Evolutionary conservation across 2,113 vertebrate genomes (phyloP), one percentile per base, ranked within the genome.

Genomic region (Silurus asotus): DNA sequence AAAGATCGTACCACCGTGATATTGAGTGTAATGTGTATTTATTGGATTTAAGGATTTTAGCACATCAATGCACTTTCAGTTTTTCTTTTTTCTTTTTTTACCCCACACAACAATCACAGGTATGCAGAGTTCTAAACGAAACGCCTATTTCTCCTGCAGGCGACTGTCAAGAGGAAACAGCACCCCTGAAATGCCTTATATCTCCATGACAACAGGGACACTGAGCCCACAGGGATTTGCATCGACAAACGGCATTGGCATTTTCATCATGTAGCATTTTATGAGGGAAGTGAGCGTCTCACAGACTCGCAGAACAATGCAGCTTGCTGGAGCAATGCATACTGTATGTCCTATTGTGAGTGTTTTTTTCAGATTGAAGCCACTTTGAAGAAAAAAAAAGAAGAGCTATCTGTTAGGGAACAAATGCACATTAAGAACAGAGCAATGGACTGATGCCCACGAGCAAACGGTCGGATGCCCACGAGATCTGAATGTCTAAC

Each of bases 161-260:
- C 3, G 0, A 58, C 76, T 58, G 25, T 78, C 2, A 14, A 58
- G 76, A 37, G n/a, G 55, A 58, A 58, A 58, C 4, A 1, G 25
- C 25, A 58, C 25, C 23, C 76, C 20, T 6, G 48, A 51, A n/a
- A 75, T 76, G 72, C 72, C 72, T 76, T 76, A 23, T 77, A 59
- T 80, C 56, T 59, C 77, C 56, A 80, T 80, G 77, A 80, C 55
- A 61, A 80, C 77, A 80, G 58, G 56, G 77, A 61, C 55, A 80
- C 8, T 3, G 56, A 19, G 56, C 74, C 15, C 77, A 80, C 56
- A 45, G 77, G 45, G 28, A 80, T 45, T 59, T 59, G 55, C 28
- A 45, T 80, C 56, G 19, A 59, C 53, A 80, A 59, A 45, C 17
- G 5, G 56, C 77, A 61, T 20, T 79, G 77, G 55, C 77, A 79